phyloP scores from a whole-genome alignment of 2,888 invertebrate species.

The Pristionchus fissidentatus region DNA sequence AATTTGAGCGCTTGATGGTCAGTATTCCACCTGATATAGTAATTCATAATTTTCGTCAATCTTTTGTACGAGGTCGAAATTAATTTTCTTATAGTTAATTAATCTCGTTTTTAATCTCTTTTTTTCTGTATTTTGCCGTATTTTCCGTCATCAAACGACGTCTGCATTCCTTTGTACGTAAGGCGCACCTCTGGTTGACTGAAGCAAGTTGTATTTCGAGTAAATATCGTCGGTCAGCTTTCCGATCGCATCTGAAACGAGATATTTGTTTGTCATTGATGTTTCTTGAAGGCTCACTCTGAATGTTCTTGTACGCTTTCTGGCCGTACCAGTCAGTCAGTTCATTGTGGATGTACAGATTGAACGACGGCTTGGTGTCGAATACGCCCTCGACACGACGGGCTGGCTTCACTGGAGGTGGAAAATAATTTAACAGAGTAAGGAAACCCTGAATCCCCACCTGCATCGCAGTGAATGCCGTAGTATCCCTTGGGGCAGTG shows the following conservation, averaged over 20 bases:
- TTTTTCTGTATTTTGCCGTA: neutral
- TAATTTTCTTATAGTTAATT: too few relatives aligned
- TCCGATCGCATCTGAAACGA: neutral
- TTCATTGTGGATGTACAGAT: slow-evolving; percentile 43
- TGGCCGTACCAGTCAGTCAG: slow-evolving; percentile 25
- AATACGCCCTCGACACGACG: slow-evolving; percentile 28
- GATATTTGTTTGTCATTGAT: neutral
- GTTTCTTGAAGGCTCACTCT: neutral
- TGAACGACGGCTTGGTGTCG: slow-evolving; percentile 14
- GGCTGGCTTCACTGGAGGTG: slow-evolving; percentile 17
- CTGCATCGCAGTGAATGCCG: slow-evolving; percentile 43
- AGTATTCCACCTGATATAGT: too few relatives aligned
- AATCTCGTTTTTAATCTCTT: too few relatives aligned
- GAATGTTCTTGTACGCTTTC: neutral
- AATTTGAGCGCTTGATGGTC: too few relatives aligned
- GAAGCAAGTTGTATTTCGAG: neutral
- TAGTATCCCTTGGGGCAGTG: slow-evolving; percentile 39
- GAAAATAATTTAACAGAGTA: neutral
- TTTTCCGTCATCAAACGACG: too few relatives aligned
- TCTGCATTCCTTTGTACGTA: too few relatives aligned
- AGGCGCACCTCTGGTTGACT: neutral
- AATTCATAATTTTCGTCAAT: neutral
- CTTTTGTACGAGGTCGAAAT: neutral
- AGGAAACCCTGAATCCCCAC: neutral
- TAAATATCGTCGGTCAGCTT: neutral